Conservation (phyloP, 2,797 vertebrate genomes). For the Silurus lanzhouensis region DNA sequence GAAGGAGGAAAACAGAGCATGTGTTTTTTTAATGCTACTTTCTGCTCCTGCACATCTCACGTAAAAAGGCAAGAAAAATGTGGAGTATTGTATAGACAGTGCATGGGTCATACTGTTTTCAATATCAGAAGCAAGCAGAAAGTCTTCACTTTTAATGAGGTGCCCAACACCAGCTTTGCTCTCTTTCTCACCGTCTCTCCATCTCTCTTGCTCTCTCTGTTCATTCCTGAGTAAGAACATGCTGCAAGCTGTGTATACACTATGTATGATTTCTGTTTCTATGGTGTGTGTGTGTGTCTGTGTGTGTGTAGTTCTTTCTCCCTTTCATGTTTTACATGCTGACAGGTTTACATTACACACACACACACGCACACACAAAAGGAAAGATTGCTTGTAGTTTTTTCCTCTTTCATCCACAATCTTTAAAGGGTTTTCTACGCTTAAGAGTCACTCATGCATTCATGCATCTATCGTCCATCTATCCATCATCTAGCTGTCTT, state of each 20-base stretch:
- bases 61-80: not conserved
- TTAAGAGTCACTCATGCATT: conserved; percentile 19
- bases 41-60: not conserved
- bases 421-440: conserved; percentile 1
- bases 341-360: conserved; percentile 22
- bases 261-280: conserved; percentile 22
- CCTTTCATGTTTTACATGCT: conserved; percentile 27
- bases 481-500: not conserved
- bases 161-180: conserved; percentile 13
- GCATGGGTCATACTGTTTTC: not conserved
- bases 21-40: conserved; percentile 2
- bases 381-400: not conserved
- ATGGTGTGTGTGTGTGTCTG: not conserved
- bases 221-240: conserved; percentile 40
- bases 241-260: conserved; percentile 32
- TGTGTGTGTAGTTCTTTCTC: conserved; percentile 22
- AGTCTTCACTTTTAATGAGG: conserved; percentile 44
- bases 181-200: not conserved
- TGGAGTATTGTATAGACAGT: conserved; percentile 15
- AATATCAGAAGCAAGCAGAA: conserved; percentile 33
- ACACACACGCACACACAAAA: not conserved
- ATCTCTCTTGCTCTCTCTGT: conserved; percentile 29
- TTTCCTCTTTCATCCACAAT: not conserved
- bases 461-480: not conserved
- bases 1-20: not conserved